Percentiles rank a stretch among this genome's conserved stretches.
Conservation (phyloP, 1,140 invertebrate species). For the Planococcus citri region DNA sequence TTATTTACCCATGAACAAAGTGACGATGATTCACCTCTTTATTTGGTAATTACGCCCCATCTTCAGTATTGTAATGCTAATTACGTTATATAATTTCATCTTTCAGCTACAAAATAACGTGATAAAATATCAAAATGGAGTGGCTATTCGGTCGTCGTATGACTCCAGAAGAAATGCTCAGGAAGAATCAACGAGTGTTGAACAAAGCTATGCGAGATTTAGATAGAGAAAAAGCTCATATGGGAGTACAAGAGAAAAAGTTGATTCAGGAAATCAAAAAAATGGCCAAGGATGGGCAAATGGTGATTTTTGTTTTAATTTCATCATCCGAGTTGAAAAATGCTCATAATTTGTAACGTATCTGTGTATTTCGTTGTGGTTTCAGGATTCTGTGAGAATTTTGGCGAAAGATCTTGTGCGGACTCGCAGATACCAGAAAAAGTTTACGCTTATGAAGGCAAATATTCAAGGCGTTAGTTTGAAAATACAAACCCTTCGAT, state of each 20-base stretch:
- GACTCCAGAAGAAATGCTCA: constrained; percentile 94
- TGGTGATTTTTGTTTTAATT: constrained; percentile 70
- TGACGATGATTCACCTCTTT: neutral
- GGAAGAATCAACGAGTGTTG: constrained; percentile 95
- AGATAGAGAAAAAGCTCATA: constrained; percentile 82
- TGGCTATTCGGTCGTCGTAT: constrained; percentile 94
- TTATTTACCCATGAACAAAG: no score
- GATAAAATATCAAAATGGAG: constrained; percentile 40
- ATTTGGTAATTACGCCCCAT: no score
- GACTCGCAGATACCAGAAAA: constrained; percentile 89
- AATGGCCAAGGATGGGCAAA: constrained; percentile 97
- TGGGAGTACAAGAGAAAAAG: constrained; percentile 99
- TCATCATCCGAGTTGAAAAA: no score
- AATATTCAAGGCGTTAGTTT: constrained; percentile 98
- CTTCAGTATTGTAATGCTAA: no score
- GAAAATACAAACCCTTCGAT: constrained; percentile 96
- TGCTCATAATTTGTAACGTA: neutral
- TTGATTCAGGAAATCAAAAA: constrained; percentile 98
- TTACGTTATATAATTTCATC: no score
- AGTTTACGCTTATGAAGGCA: constrained; percentile 99
- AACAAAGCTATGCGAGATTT: constrained; percentile 97
- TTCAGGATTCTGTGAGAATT: constrained; percentile 95
- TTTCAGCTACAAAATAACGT: neutral
- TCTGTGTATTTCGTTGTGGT: neutral
- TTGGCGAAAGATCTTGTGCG: constrained; percentile 99